These are phyloP conservation scores for Tanytarsus gracilentus DNA, from an alignment of 2,888 invertebrate species.

Conservation along the genomic window DNA sequence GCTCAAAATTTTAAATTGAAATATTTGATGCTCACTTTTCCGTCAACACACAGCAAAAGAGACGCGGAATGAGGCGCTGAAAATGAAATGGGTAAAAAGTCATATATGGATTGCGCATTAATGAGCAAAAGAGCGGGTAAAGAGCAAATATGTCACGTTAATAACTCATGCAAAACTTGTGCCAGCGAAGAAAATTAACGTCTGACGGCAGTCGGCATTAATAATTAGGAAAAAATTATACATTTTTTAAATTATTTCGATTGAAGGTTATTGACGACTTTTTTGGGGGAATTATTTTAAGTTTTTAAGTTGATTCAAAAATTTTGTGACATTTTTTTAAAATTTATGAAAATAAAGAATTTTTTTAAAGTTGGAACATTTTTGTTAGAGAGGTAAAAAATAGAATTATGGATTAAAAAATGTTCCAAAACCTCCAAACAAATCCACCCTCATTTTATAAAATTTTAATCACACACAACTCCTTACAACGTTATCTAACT, in stretches of 20 bases:
- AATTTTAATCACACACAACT: background rate
- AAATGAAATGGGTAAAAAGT: background rate
- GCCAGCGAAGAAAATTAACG: conserved; percentile 19
- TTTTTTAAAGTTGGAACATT: too few species aligned
- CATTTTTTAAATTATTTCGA: background rate
- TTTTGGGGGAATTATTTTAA: too few species aligned
- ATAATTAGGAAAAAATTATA: background rate
- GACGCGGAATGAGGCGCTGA: background rate
- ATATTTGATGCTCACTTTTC: background rate
- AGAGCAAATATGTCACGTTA: conserved; percentile 4
- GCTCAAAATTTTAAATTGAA: conserved; percentile 4
- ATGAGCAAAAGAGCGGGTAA: conserved; percentile 14
- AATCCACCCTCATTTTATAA: too few species aligned
- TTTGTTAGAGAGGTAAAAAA: too few species aligned
- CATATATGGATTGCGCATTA: conserved; percentile 5
- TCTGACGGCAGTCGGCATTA: conserved; percentile 4
- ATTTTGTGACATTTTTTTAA: too few species aligned
- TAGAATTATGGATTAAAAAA: too few species aligned
- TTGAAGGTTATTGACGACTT: too few species aligned
- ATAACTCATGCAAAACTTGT: conserved; percentile 29
- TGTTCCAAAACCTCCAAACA: too few species aligned
- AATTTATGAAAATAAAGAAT: too few species aligned
- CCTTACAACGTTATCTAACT: background rate
- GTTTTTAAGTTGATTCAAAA: too few species aligned
- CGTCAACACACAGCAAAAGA: too few species aligned